phyloP scores from a whole-genome alignment of 2,797 vertebrate genomes.

The Lagocephalus sceleratus region DNA sequence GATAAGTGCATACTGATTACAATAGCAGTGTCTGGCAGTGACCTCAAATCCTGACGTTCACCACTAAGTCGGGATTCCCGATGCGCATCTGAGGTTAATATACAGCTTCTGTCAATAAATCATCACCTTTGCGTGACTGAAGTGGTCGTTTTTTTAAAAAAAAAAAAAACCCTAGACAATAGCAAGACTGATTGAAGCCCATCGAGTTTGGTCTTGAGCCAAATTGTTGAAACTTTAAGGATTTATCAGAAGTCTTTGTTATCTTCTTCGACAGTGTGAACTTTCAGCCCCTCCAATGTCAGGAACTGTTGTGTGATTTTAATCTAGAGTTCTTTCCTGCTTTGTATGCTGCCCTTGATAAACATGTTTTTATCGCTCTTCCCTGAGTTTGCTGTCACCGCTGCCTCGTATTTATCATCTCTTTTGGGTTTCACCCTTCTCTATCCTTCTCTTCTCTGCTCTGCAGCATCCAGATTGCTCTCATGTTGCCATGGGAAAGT shows the following conservation, averaged over 20 bases:
- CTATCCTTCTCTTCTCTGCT: conserved; percentile 6
- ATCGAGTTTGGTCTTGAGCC: no score
- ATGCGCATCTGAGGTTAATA: no score
- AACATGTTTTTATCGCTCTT: conserved; percentile 13
- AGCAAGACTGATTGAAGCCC: no score
- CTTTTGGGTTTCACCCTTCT: conserved; percentile 16
- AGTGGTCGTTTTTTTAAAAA: no score
- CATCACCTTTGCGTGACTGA: no score
- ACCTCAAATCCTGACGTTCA: conserved; percentile 23
- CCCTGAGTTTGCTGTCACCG: conserved; percentile 45
- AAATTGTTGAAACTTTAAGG: no score
- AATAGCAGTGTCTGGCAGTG: conserved; percentile 49
- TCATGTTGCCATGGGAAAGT: conserved; percentile 32
- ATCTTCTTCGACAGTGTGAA: no score
- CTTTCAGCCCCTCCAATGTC: not conserved
- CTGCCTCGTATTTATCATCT: conserved; percentile 39
- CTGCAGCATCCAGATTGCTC: conserved; percentile 1
- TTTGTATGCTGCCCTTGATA: conserved; percentile 7
- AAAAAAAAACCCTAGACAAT: no score
- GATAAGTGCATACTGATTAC: conserved; percentile 52
- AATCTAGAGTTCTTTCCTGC: conserved; percentile 11
- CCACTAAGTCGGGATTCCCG: conserved; percentile 15
- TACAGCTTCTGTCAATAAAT: no score
- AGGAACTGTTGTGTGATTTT: conserved; percentile 6
- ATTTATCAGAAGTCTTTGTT: no score